Conservation (phyloP, 2,113 vertebrate species). For the Lanius ludovicianus region DNA sequence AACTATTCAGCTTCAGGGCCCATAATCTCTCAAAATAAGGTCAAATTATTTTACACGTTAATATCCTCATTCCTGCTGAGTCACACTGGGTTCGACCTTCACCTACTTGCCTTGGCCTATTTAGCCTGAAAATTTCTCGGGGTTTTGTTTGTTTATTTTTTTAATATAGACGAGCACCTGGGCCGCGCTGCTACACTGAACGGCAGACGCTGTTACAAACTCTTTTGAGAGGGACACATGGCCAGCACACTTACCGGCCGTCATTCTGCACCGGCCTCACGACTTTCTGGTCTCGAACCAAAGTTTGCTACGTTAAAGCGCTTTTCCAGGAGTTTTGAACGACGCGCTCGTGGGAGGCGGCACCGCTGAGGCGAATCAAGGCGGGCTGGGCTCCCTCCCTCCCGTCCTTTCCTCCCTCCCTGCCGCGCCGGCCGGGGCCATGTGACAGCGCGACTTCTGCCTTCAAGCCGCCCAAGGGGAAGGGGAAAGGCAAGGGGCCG, state of each 20-base stretch:
- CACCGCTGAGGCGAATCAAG: not conserved
- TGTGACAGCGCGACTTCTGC: not conserved
- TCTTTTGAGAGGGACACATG: fast-evolving
- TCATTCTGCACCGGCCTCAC: not conserved
- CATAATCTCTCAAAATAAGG: not conserved
- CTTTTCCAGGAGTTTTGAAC: not conserved
- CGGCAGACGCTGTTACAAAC: not conserved
- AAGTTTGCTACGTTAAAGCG: not conserved
- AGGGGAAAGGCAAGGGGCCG: not conserved
- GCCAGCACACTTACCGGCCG: not conserved
- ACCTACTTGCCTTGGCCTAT: not conserved
- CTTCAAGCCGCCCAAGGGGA: not conserved
- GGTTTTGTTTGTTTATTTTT: not conserved
- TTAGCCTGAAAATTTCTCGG: not conserved
- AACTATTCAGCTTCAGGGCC: not conserved
- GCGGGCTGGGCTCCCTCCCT: not conserved
- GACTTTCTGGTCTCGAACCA: not conserved
- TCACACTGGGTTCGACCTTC: not conserved
- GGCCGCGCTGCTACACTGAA: not conserved
- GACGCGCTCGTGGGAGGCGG: not conserved
- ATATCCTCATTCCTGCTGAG: not conserved
- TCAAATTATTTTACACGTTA: not conserved
- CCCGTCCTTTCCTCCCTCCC: not conserved
- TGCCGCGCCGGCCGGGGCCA: not conserved
- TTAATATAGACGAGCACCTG: not conserved